Base-by-base conservation (phyloP, 2,888 invertebrate species). In the Phytoseiulus persimilis region DNA sequence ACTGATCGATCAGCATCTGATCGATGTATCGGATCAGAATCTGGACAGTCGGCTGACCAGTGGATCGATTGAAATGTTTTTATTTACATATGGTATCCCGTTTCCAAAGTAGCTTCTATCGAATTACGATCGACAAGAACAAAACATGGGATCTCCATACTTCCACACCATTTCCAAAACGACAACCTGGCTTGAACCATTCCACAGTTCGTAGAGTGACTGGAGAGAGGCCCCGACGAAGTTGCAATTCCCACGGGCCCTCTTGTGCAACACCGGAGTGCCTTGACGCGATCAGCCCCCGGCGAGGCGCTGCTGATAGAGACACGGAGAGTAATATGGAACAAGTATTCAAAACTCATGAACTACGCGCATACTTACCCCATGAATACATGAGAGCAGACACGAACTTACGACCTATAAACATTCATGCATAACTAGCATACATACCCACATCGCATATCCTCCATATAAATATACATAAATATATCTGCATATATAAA, bases 111-210 rank as follows among this genome's bases (percentile, higher is more conserved):
- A 65, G 65, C 65, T 65, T 65, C 65, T 65, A 65, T 65, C 65
- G 65, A 65, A 65, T 65, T 65, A 23, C 65, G 65, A 65, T 65
- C 65, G 65, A 65, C 14, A 65, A 65, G 65, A 65, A 65, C 65
- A 65, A 65, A 65, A 65, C 65, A 65, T 65, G 87, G 87, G 87
- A 87, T 87, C 87, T 87, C 87, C 87, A 87, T 87, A 87, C 87
- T 87, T 87, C 65, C 87, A 87, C 87, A 33, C 33, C 87, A 87
- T 87, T 87, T 87, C 87, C 87, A 87, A 87, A 18, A 87, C n/a
- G 11, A 87, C 32, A 23, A 87, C 9, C 87, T 39, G 87, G 65
- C 65, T 65, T 65, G 65, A 65, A 65, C 65, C 65, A 65, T 65
- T 65, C 65, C 65, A 65, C 14, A 14, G 65, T 23, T 65, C 65